These are phyloP conservation scores for Chrysolina haemoptera DNA, from an alignment of 2,888 invertebrate species.

Conservation along the genomic window DNA sequence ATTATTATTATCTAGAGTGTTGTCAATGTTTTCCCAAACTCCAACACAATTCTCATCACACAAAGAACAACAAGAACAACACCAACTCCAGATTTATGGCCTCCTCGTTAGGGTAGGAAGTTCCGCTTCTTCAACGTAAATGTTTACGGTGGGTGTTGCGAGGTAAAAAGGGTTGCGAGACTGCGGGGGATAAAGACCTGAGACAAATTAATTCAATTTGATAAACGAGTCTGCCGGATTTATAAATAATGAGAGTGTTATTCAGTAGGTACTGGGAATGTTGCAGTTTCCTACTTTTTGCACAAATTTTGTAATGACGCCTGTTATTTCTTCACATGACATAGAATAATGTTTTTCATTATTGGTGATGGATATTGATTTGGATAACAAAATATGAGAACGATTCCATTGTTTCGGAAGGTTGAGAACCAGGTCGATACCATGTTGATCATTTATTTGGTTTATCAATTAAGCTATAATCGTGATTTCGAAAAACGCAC, in stretches of 20 bases:
- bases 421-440: too few relatives aligned
- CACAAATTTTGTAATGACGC: too few relatives aligned
- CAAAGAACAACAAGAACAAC: not conserved
- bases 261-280: not conserved
- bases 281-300: not conserved
- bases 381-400: too few relatives aligned
- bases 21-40: too few relatives aligned
- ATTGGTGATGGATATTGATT: too few relatives aligned
- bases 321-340: too few relatives aligned
- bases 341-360: too few relatives aligned
- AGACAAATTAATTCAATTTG: constrained; percentile 15
- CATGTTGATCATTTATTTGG: too few relatives aligned
- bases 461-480: too few relatives aligned
- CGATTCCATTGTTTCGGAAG: too few relatives aligned
- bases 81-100: not conserved
- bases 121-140: not conserved
- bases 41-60: not conserved
- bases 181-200: not conserved
- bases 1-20: too few relatives aligned
- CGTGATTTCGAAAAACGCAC: too few relatives aligned
- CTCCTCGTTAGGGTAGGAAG: not conserved
- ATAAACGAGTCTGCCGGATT: not conserved
- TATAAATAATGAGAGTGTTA: not conserved
- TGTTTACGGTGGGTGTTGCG: not conserved
- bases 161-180: not conserved